Evolutionary conservation across 2,113 vertebrate species (phyloP), one percentile per base, ranked within the genome.

Genomic region (Hyperoodon ampullatus): DNA sequence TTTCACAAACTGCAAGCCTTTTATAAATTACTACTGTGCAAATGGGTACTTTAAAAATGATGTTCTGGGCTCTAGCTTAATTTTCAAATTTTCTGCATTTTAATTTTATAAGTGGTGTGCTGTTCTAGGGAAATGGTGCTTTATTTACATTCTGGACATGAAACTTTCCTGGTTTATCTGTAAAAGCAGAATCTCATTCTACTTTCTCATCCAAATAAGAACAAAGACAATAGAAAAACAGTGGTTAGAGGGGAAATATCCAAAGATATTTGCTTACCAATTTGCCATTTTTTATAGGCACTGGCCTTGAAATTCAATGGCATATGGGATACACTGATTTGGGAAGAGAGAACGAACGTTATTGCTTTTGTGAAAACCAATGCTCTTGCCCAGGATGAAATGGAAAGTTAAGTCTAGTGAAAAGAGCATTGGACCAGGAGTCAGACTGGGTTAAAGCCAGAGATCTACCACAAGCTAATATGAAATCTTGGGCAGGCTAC

Each of bases 81-180:
- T 96, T 96, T 87, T 82, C 63, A 35, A 58, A 8, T 63, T 86
- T 96, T 88, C 44, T 77, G 1, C 42, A 33, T 92, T 95, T 74
- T 78, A 60, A 39, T 80, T 84, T 87, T 85, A 18, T 58, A 72
- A 61, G 7, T 75, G 26, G 2, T 12, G 1, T 85, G 16, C 35
- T 68, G 8, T 94, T 65, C 70, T 55, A 71, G 44, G 72, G 30
- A 55, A 60, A 88, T 66, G 18, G 66, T 44, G 16, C 50, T 93
- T 92, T 90, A 39, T 19, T 78, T 94, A 74, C 9, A 58, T 47
- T 82, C 53, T 75, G 65, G 66, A 23, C 26, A 77, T 78, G n/a
- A 87, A 93, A 58, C 30, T 78, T 47, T 42, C 63, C 42, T 86
- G 61, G 2, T 47, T 68, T 82, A 72, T 68, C 66, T 88, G 4